Conservation (phyloP, 2,888 invertebrate genomes). For the Bembecia ichneumoniformis region DNA sequence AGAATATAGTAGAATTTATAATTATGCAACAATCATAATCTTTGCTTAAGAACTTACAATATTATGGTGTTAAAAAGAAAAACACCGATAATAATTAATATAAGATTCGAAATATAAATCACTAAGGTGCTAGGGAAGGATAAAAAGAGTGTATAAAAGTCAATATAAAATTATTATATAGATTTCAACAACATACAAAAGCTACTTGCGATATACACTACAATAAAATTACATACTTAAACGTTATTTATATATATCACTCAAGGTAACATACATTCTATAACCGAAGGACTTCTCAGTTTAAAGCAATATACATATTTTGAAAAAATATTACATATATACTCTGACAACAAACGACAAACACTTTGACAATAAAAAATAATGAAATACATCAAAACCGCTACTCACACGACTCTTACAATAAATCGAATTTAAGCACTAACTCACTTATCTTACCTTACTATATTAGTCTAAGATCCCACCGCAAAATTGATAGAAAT, state of each 20-base stretch:
- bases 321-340: conserved; percentile 19
- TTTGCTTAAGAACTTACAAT: no score
- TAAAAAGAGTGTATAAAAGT: conserved; percentile 72
- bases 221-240: conserved; percentile 55
- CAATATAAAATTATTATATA: conserved; percentile 66
- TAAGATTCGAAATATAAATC: conserved; percentile 4
- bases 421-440: conserved; percentile 35
- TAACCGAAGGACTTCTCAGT: conserved; percentile 41
- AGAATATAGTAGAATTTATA: background rate
- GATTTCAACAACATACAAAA: conserved; percentile 70
- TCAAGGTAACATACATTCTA: conserved; percentile 46
- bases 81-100: no score
- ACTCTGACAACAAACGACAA: conserved; percentile 27
- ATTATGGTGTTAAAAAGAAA: no score
- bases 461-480: conserved; percentile 2
- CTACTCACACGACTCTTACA: conserved; percentile 10
- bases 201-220: conserved; percentile 58
- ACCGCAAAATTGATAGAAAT: no score
- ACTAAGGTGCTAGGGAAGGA: conserved; percentile 69
- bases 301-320: conserved; percentile 29
- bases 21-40: background rate
- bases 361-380: conserved; percentile 17
- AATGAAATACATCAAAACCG: conserved; percentile 20
- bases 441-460: conserved; percentile 17
- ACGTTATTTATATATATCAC: conserved; percentile 48